Percentiles rank a stretch among this genome's conserved stretches.
Conservation (phyloP, 2,113 vertebrate species). For the Cynocephalus volans region DNA sequence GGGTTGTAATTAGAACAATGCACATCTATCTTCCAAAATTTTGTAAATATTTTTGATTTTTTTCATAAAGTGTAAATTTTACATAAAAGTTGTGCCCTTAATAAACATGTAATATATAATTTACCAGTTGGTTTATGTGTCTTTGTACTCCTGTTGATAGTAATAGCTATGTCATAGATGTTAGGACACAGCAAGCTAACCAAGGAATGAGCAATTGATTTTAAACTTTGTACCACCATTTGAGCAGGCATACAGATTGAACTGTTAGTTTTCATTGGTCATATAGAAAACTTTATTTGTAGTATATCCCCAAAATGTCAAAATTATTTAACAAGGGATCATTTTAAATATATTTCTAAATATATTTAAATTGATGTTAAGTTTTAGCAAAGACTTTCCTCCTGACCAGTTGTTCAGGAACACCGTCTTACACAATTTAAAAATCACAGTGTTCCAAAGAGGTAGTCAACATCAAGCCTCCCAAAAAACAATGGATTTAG, state of each 20-base stretch:
- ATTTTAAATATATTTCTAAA: constrained; percentile 40
- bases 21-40: constrained; percentile 91
- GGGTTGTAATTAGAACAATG: constrained; percentile 92
- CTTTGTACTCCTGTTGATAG: constrained; percentile 68
- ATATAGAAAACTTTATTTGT: constrained; percentile 37
- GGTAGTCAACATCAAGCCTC: neutral
- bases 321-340: neutral
- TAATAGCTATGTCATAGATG: neutral
- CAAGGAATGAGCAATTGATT: neutral
- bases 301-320: neutral
- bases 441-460: neutral
- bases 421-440: neutral
- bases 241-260: neutral
- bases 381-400: constrained; percentile 34
- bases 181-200: neutral
- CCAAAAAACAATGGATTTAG: neutral
- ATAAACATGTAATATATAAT: constrained; percentile 98
- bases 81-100: constrained; percentile 94
- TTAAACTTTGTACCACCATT: constrained; percentile 10
- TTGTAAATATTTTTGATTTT: constrained; percentile 95
- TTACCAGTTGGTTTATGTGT: constrained; percentile 83
- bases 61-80: constrained; percentile 96
- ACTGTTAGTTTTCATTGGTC: neutral
- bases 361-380: constrained; percentile 29
- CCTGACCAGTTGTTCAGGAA: neutral